These are phyloP conservation scores for Seira musarum DNA, from an alignment of 2,888 invertebrate species.

Conservation along the genomic window DNA sequence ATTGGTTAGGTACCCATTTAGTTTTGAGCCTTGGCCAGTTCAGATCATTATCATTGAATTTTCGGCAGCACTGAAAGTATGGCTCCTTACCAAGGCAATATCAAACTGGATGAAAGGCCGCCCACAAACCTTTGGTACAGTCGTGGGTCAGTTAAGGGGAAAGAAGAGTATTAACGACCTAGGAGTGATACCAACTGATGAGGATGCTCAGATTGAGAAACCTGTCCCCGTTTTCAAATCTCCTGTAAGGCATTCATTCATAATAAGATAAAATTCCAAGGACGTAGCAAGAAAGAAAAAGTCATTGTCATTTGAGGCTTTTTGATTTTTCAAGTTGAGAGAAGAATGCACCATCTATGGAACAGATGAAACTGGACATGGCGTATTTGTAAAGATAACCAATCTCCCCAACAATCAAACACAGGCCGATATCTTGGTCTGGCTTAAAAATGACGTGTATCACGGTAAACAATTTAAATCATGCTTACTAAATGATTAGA, in stretches of 20 bases:
- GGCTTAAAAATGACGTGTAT: slow-evolving; percentile 33
- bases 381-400: slow-evolving; percentile 75
- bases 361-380: slow-evolving; percentile 76
- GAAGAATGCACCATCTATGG: slow-evolving; percentile 75
- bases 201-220: slow-evolving; percentile 56
- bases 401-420: slow-evolving; percentile 70
- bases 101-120: slow-evolving; percentile 63
- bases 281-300: too few species aligned
- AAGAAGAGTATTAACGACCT: slow-evolving; percentile 47
- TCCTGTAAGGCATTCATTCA: slow-evolving; percentile 38
- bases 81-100: slow-evolving; percentile 48
- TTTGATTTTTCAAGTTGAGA: slow-evolving; percentile 69
- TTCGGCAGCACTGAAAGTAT: slow-evolving; percentile 59
- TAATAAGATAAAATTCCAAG: too few species aligned
- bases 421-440: slow-evolving; percentile 47
- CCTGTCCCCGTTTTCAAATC: slow-evolving; percentile 38
- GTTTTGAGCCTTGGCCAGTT: too few species aligned
- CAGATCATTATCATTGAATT: too few species aligned
- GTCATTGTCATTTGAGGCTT: too few species aligned
- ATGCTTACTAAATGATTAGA: too few species aligned
- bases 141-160: neutral
- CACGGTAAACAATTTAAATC: slow-evolving; percentile 4
- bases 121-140: slow-evolving; percentile 36
- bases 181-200: slow-evolving; percentile 51
- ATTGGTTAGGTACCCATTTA: too few species aligned